A percentile compares a stretch with the other conserved stretches of the same genome.
phyloP scores from a whole-genome alignment of 2,888 invertebrate species.

The Hemithea aestivaria region DNA sequence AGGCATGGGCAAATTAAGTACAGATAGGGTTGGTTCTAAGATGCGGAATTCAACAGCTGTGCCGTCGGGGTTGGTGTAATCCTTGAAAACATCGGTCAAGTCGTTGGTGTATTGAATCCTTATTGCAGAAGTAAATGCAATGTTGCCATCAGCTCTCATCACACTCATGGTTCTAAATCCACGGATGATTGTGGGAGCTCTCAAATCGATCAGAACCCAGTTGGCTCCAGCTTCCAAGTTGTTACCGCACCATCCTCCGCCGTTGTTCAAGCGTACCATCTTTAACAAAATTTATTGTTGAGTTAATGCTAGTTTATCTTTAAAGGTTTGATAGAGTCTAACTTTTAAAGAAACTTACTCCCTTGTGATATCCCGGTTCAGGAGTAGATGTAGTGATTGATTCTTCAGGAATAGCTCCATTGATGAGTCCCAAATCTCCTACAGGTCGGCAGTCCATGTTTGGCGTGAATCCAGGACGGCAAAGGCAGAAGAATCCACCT shows the following conservation, averaged over 20 bases:
- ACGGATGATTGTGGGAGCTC: slow-evolving; percentile 92
- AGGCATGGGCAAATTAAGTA: slow-evolving; percentile 92
- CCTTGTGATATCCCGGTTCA: slow-evolving; percentile 90
- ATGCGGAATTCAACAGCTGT: slow-evolving; percentile 96
- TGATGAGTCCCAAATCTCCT: slow-evolving; percentile 91
- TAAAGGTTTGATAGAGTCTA: too few relatives aligned
- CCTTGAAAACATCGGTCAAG: slow-evolving; percentile 92
- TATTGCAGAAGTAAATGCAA: slow-evolving; percentile 94
- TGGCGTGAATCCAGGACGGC: slow-evolving; percentile 89
- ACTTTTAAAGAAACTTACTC: slow-evolving; percentile 70
- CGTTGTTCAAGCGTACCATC: slow-evolving; percentile 91
- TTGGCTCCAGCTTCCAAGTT: slow-evolving; percentile 91
- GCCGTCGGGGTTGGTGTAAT: slow-evolving; percentile 95
- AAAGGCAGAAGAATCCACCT: slow-evolving; percentile 94
- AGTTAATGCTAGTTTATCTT: too few relatives aligned
- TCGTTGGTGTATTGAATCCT: slow-evolving; percentile 93
- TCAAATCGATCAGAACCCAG: slow-evolving; percentile 92
- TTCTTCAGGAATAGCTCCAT: slow-evolving; percentile 94
- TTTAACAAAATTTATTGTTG: slow-evolving; percentile 49
- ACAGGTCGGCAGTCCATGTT: slow-evolving; percentile 94
- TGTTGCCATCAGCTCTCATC: slow-evolving; percentile 87
- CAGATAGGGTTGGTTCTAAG: slow-evolving; percentile 92
- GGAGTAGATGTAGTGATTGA: slow-evolving; percentile 91
- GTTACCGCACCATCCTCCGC: slow-evolving; percentile 94
- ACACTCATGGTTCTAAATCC: slow-evolving; percentile 96